phyloP scores from a whole-genome alignment of 2,113 vertebrate genomes.

The Corythaixoides concolor region DNA sequence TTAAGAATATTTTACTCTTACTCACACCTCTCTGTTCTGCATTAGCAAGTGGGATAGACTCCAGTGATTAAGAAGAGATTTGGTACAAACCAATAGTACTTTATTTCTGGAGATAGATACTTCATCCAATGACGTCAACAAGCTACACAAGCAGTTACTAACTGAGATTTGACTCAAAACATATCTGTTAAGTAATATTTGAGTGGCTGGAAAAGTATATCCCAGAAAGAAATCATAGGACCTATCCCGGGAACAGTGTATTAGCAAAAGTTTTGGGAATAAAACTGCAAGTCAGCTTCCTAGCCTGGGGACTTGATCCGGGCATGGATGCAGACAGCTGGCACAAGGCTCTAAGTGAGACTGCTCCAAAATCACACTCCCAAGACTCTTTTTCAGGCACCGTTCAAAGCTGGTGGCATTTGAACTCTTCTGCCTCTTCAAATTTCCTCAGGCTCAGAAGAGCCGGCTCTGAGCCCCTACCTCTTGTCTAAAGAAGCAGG shows the following conservation, averaged over 20 bases:
- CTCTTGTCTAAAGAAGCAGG: background rate
- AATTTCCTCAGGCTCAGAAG: background rate
- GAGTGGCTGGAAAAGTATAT: background rate
- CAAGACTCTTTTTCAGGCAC: background rate
- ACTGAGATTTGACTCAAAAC: background rate
- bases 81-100: background rate
- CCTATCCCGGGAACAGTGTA: background rate
- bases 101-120: background rate
- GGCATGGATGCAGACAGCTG: background rate
- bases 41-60: background rate
- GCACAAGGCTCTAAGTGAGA: background rate
- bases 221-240: background rate
- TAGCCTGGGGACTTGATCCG: background rate
- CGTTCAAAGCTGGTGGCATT: background rate
- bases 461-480: background rate
- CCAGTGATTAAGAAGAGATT: background rate
- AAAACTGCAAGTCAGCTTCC: background rate
- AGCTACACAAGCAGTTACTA: background rate
- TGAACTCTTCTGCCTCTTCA: background rate
- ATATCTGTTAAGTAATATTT: background rate
- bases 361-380: background rate
- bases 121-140: background rate
- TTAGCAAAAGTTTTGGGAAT: background rate
- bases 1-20: background rate
- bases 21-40: background rate